Conservation (phyloP, 1,140 invertebrate genomes). For the Nasonia giraulti region DNA sequence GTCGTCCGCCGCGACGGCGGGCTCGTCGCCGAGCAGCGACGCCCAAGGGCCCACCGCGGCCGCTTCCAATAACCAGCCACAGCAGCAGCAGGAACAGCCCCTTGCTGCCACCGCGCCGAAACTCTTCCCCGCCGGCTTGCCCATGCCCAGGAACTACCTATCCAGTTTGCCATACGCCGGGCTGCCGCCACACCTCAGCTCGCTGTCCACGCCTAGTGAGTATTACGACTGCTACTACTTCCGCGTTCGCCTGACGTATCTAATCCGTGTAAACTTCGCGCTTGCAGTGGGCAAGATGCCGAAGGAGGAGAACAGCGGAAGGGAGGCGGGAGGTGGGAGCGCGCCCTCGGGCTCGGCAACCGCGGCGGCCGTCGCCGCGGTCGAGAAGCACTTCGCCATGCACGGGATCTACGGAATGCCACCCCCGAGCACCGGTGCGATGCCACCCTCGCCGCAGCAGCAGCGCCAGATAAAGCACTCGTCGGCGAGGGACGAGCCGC, state of each 20-base stretch:
- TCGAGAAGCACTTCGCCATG: constrained; percentile 73
- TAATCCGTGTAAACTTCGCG: neutral
- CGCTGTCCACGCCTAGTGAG: constrained; percentile 68
- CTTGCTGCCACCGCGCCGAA: constrained; percentile 77
- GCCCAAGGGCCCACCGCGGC: constrained; percentile 71
- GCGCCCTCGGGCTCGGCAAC: constrained; percentile 62
- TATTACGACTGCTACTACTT: constrained; percentile 9
- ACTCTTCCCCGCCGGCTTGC: constrained; percentile 75
- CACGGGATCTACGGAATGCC: constrained; percentile 67
- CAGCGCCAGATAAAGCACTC: constrained; percentile 70
- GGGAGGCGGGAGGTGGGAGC: constrained; percentile 56
- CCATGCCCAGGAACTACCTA: constrained; percentile 77
- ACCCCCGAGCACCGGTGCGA: constrained; percentile 66
- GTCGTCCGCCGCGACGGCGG: constrained; percentile 66
- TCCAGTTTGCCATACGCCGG: constrained; percentile 75
- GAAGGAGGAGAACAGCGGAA: constrained; percentile 66
- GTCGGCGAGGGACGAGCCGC: constrained; percentile 60
- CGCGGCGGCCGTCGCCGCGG: constrained; percentile 66
- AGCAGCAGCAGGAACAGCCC: constrained; percentile 74
- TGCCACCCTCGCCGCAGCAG: constrained; percentile 68
- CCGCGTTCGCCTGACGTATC: no score
- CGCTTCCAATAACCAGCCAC: constrained; percentile 31
- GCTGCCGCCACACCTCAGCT: constrained; percentile 75
- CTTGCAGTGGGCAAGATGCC: constrained; percentile 67
- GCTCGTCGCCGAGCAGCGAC: constrained; percentile 68